A percentile compares a stretch with the other conserved stretches of the same genome.
These are phyloP conservation scores for Semotilus atromaculatus DNA, from an alignment of 2,797 vertebrate genomes.

Conservation along the genomic window DNA sequence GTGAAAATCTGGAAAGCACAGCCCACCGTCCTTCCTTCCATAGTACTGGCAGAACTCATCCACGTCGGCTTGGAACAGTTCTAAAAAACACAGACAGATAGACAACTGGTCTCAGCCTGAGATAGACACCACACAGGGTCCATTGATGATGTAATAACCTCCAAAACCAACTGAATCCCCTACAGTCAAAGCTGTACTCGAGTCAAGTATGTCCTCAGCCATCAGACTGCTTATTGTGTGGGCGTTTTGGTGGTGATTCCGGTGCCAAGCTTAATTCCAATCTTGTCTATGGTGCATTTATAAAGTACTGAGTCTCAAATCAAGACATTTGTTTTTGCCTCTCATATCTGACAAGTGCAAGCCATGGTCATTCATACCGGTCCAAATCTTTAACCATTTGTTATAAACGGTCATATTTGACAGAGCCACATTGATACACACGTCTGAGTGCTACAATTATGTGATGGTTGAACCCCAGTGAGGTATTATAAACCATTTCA, in stretches of 20 bases:
- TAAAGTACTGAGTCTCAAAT: constrained; percentile 31
- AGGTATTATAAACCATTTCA: constrained; percentile 17
- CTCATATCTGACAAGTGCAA: constrained; percentile 28
- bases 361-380: constrained; percentile 1
- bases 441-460: constrained; percentile 20
- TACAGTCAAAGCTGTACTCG: constrained; percentile 57
- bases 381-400: constrained; percentile 24
- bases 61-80: constrained; percentile 95
- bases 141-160: constrained; percentile 59
- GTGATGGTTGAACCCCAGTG: constrained; percentile 7
- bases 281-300: constrained; percentile 46
- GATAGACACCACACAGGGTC: constrained; percentile 62
- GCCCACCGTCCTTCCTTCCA: constrained; percentile 86
- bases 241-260: constrained; percentile 35
- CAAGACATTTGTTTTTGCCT: constrained; percentile 34
- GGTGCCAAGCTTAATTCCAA: constrained; percentile 41
- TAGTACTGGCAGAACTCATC: constrained; percentile 98
- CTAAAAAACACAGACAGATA: constrained; percentile 76
- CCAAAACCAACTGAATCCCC: constrained; percentile 48
- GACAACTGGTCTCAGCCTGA: constrained; percentile 56
- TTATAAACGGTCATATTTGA: constrained; percentile 11
- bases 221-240: constrained; percentile 52
- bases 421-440: not conserved
- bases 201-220: constrained; percentile 53
- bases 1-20: constrained; percentile 98